Percentiles rank a stretch among this genome's conserved stretches.
Evolutionary conservation across 2,888 invertebrate genomes (phyloP).

Genomic region (Odontocerum albicorne): DNA sequence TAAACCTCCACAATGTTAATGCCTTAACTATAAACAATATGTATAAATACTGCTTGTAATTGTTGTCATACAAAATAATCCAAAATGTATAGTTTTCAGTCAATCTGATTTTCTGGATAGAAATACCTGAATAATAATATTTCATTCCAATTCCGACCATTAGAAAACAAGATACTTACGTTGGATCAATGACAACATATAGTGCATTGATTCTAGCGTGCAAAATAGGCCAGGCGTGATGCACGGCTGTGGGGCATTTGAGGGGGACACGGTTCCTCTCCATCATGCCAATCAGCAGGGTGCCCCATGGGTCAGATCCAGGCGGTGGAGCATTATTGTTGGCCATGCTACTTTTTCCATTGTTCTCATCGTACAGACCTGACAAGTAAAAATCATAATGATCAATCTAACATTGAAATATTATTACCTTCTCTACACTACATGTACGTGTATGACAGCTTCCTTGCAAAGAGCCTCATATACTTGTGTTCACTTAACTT

Average conservation of each 20-base stretch:
- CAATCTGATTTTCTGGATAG: too few species aligned
- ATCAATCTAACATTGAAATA: constrained; percentile 1
- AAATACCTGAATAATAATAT: too few species aligned
- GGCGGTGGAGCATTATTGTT: constrained; percentile 47
- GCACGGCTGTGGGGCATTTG: constrained; percentile 81
- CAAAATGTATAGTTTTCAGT: too few species aligned
- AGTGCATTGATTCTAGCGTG: constrained; percentile 89
- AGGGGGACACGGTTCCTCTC: constrained; percentile 82
- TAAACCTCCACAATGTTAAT: too few species aligned
- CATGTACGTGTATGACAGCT: too few species aligned
- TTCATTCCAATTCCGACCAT: too few species aligned
- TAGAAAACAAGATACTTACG: constrained; percentile 60
- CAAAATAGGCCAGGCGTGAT: constrained; percentile 95
- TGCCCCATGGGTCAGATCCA: constrained; percentile 88
- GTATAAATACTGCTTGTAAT: too few species aligned
- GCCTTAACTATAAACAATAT: too few species aligned
- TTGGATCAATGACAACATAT: constrained; percentile 92
- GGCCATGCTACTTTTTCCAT: constrained; percentile 51
- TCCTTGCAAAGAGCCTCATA: too few species aligned
- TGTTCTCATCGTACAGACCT: constrained; percentile 55
- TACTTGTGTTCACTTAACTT: too few species aligned
- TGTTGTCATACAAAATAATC: too few species aligned
- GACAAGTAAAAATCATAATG: constrained; percentile 18
- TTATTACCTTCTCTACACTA: background rate
- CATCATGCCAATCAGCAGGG: constrained; percentile 85